Conservation (phyloP, 2,888 invertebrate species). For the Lasioglossum pauxillum region DNA sequence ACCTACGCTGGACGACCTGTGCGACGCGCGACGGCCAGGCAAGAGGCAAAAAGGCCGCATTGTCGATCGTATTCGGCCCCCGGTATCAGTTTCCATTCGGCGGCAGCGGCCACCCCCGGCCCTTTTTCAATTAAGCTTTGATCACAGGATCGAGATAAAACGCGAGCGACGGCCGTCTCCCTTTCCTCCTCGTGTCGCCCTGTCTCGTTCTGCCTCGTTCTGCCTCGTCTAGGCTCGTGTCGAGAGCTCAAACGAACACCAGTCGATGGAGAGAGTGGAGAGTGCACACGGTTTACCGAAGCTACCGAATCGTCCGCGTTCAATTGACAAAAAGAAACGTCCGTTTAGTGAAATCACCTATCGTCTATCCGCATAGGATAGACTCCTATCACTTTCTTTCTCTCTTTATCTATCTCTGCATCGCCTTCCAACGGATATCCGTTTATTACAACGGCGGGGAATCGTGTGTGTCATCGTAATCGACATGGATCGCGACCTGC, state of each 20-base stretch:
- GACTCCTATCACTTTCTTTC: slow-evolving; percentile 17
- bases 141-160: slow-evolving; percentile 72
- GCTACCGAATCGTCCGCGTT: slow-evolving; percentile 15
- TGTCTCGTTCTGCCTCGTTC: neutral
- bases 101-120: slow-evolving; percentile 47
- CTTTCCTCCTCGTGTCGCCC: neutral
- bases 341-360: slow-evolving; percentile 55
- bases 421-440: slow-evolving; percentile 33
- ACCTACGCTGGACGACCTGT: neutral
- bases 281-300: slow-evolving; percentile 4
- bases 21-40: slow-evolving; percentile 35
- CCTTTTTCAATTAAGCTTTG: slow-evolving; percentile 80
- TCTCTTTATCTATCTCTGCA: neutral
- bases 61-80: slow-evolving; percentile 71
- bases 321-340: slow-evolving; percentile 46
- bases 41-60: slow-evolving; percentile 54
- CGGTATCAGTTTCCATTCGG: slow-evolving; percentile 70
- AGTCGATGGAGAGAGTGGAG: slow-evolving; percentile 45
- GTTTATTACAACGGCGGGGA: slow-evolving; percentile 20
- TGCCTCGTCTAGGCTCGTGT: slow-evolving; percentile 26
- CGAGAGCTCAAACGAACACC: slow-evolving; percentile 61
- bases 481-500: neutral
- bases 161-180: slow-evolving; percentile 44
- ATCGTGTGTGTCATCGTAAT: neutral
- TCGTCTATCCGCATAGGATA: slow-evolving; percentile 12